Base-by-base conservation (phyloP, 2,113 vertebrate genomes). In the Oenanthe oenanthe region DNA sequence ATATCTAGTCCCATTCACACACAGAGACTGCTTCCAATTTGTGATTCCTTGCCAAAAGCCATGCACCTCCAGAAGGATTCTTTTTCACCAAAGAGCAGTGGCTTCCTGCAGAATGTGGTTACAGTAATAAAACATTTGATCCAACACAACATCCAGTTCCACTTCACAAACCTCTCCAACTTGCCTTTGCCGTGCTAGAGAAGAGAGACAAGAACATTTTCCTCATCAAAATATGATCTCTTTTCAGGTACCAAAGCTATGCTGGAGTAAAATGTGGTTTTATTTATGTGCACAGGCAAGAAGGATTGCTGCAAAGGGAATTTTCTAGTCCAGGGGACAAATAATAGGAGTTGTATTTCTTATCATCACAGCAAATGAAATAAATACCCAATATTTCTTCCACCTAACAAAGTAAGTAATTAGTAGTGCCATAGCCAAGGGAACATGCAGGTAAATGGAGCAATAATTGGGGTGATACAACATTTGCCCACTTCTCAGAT, bases 391-490 rank as follows among this genome's bases (percentile, higher is more conserved):
- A 89, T 93, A 78, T 93, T 73, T 77, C 94, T 88, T 92, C 92
- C 6, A 9, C 67, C 66, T 89, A 93, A 83, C 88, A 93, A 95
- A 92, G 91, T 65, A 92, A 96, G 95, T 76, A 89, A 94, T 97
- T 97, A 97, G 92, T 92, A 77, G 82, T 77, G 88, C 94, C 76
- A 93, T 45, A 96, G 85, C 48, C 88, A 96, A 77, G 88, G 88
- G 94, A 96, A 96, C 83, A 54, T 25, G 67, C 68, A 83, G 83
- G 95, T 91, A 96, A 97, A 94, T 90, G 92, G 91, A 94, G 91
- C 92, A 94, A 95, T 97, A 96, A 96, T 93, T 96, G 96, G 91
- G 94, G 95, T 97, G 96, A 96, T 94, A 90, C 91, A 94, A 91
- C 95, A 95, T 92, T 93, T 93, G 85, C 91, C 95, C 94, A 84